Evolutionary conservation across 2,797 vertebrate genomes (phyloP).

Genomic region (Sebastes iracundus): DNA sequence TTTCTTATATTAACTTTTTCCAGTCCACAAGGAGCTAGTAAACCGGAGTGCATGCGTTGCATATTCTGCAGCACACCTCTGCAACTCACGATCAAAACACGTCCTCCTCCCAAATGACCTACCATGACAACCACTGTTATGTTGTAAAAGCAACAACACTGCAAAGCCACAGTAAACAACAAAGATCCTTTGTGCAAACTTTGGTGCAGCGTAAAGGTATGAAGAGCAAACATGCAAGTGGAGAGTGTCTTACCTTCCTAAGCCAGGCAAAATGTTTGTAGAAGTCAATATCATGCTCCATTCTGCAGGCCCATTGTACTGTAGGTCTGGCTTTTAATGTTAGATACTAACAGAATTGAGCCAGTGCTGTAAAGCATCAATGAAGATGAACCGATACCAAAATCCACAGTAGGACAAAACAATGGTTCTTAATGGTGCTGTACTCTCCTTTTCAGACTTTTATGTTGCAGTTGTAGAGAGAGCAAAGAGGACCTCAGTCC

Average conservation of each 20-base stretch:
- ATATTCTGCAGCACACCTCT: constrained; percentile 19
- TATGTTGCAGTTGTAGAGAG: constrained; percentile 63
- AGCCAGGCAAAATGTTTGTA: constrained; percentile 98
- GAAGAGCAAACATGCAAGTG: constrained; percentile 53
- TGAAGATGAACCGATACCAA: constrained; percentile 19
- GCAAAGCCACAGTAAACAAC: constrained; percentile 21
- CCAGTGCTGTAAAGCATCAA: constrained; percentile 49
- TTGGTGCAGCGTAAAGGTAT: constrained; percentile 20
- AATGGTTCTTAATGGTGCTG: constrained; percentile 13
- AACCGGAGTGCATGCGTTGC: background rate
- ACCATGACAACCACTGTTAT: constrained; percentile 39
- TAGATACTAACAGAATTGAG: constrained; percentile 65
- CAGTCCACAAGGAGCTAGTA: background rate
- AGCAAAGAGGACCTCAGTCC: constrained; percentile 76
- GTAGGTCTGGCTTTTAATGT: constrained; percentile 75
- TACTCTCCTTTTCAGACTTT: constrained; percentile 54
- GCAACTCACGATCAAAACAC: constrained; percentile 36
- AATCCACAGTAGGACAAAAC: constrained; percentile 47
- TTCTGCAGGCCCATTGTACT: constrained; percentile 91
- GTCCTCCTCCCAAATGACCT: constrained; percentile 24
- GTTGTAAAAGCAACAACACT: constrained; percentile 6
- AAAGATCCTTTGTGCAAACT: background rate
- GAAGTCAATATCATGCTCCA: constrained; percentile 97
- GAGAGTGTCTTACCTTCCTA: constrained; percentile 89
- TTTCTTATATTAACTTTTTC: background rate